Conservation (phyloP, 2,888 invertebrate genomes). For the Malthinus seriepunctatus region DNA sequence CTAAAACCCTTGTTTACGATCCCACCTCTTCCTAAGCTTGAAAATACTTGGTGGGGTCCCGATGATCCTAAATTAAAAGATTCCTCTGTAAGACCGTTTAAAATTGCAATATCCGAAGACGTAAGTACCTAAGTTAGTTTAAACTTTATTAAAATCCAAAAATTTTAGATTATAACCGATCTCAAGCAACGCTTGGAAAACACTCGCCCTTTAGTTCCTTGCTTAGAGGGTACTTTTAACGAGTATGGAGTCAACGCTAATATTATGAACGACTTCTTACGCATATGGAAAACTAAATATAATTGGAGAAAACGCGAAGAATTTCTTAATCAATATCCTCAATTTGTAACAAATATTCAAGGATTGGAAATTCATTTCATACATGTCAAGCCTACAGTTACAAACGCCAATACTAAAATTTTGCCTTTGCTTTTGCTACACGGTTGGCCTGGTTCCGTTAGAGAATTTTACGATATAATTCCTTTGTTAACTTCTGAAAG, state of each 20-base stretch:
- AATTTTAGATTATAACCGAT: constrained; percentile 56
- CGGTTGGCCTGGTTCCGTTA: constrained; percentile 89
- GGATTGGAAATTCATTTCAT: constrained; percentile 71
- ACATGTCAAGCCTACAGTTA: constrained; percentile 60
- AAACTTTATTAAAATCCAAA: neutral
- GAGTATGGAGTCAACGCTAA: constrained; percentile 81
- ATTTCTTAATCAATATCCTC: constrained; percentile 66
- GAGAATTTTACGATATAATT: constrained; percentile 79
- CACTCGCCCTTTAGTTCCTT: constrained; percentile 50
- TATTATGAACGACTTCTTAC: constrained; percentile 67
- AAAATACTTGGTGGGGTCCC: constrained; percentile 14
- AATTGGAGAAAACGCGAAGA: constrained; percentile 67
- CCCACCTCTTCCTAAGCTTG: constrained; percentile 2
- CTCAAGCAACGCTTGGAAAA: constrained; percentile 60
- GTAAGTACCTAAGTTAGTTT: neutral
- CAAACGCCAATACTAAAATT: constrained; percentile 47
- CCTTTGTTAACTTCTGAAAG: constrained; percentile 63
- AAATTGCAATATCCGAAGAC: constrained; percentile 4
- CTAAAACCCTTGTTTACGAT: neutral
- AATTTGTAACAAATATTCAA: constrained; percentile 72
- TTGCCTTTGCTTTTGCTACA: constrained; percentile 75
- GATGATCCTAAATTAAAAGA: constrained; percentile 3
- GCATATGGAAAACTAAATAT: constrained; percentile 77
- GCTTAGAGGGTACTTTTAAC: constrained; percentile 71
- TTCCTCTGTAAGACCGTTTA: constrained; percentile 4